Percentiles rank a stretch among this genome's conserved stretches.
phyloP scores from a whole-genome alignment of 2,797 vertebrate genomes.

The Balearica regulorum region DNA sequence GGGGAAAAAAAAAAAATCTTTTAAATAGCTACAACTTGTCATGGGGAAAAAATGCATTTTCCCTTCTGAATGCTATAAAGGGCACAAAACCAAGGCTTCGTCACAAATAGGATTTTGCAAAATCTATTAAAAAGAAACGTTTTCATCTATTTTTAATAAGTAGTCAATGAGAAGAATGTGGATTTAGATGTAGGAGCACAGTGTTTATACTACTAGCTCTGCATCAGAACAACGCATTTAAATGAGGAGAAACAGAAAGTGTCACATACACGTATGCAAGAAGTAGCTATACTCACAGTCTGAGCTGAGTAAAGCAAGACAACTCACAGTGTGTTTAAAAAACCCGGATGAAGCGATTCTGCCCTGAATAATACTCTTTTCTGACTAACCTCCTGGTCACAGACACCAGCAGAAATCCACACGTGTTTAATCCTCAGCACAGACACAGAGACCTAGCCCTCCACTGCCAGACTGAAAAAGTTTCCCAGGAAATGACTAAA shows the following conservation, averaged over 20 bases:
- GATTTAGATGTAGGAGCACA: neutral
- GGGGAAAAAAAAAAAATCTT: neutral
- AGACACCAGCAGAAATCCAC: neutral
- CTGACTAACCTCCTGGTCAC: neutral
- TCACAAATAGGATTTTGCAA: neutral
- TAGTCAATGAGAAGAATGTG: neutral
- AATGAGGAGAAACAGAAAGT: neutral
- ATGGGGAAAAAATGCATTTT: neutral
- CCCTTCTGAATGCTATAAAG: neutral
- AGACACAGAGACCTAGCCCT: neutral
- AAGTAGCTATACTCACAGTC: neutral
- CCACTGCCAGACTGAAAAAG: neutral
- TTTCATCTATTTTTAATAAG: neutral
- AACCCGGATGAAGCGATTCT: neutral
- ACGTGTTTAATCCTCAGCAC: neutral
- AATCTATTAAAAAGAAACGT: neutral
- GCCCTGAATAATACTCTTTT: neutral
- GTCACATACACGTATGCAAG: accelerated
- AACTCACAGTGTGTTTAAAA: neutral
- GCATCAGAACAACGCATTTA: neutral
- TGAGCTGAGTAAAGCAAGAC: neutral
- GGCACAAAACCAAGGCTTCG: neutral
- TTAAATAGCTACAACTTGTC: neutral
- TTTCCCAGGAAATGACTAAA: slow-evolving; percentile 28
- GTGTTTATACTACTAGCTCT: neutral